Evolutionary conservation across 64 coral and sea anemone genomes (phyloP).

Genomic region (Porites lutea): DNA sequence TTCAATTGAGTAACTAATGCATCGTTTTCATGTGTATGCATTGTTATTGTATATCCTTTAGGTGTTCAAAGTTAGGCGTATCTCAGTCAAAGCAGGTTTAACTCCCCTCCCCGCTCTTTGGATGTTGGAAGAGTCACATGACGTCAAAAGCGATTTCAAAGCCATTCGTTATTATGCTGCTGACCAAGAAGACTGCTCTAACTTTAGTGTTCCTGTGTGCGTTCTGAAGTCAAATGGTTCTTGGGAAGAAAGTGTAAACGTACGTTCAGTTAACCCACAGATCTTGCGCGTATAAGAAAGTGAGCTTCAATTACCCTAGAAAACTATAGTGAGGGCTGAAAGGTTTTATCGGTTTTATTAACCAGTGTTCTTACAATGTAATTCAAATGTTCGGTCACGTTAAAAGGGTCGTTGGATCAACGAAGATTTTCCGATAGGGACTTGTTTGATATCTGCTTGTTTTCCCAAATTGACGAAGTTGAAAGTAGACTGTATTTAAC

Average conservation of each 20-base stretch:
- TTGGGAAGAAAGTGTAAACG: neutral
- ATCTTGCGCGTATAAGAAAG: neutral
- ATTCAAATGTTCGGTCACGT: no score
- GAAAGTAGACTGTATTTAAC: no score
- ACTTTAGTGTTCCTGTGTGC: neutral
- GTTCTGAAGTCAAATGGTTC: neutral
- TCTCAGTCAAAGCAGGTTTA: slow-evolving; percentile 61
- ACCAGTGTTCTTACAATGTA: no score
- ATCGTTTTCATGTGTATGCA: no score
- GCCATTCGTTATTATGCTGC: slow-evolving; percentile 35
- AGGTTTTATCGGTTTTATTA: no score
- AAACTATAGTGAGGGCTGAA: no score
- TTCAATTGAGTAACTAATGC: no score
- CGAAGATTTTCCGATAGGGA: no score
- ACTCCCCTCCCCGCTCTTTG: slow-evolving; percentile 76
- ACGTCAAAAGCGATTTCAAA: slow-evolving; percentile 33
- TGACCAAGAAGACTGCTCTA: slow-evolving; percentile 56
- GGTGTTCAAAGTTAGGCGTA: slow-evolving; percentile 42
- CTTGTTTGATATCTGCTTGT: no score
- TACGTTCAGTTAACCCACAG: slow-evolving; percentile 9
- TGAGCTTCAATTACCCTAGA: no score
- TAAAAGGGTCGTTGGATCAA: no score
- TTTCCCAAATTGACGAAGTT: no score
- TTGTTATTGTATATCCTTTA: neutral
- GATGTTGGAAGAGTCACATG: slow-evolving; percentile 60